These are phyloP conservation scores for Gouania willdenowi DNA, from an alignment of 2,797 vertebrate genomes.

Conservation along the genomic window DNA sequence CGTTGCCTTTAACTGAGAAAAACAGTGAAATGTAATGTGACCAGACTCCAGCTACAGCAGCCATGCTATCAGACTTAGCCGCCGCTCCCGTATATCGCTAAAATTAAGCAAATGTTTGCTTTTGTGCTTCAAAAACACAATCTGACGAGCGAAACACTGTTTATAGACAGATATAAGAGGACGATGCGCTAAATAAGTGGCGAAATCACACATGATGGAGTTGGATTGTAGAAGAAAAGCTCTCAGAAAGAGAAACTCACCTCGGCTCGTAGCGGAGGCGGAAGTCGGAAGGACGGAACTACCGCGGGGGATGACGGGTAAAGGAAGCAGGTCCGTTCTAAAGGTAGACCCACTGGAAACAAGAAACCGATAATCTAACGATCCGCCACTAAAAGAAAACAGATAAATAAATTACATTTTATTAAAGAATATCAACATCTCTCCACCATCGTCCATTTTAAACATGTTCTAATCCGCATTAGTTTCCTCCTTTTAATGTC, in stretches of 20 bases:
- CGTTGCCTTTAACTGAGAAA: too few relatives aligned
- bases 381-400: too few relatives aligned
- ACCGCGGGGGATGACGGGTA: constrained; percentile 44
- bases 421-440: too few relatives aligned
- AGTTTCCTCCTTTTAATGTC: too few relatives aligned
- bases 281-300: constrained; percentile 67
- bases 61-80: not conserved
- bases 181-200: accelerated
- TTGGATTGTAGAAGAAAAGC: constrained; percentile 40
- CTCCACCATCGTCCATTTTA: too few relatives aligned
- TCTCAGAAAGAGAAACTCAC: constrained; percentile 40
- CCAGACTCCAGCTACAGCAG: too few relatives aligned
- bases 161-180: accelerated
- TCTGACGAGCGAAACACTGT: accelerated
- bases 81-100: not conserved
- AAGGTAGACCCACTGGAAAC: too few relatives aligned
- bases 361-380: too few relatives aligned
- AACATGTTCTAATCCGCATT: too few relatives aligned
- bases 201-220: constrained; percentile 34
- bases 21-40: too few relatives aligned
- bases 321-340: constrained; percentile 51
- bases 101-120: accelerated
- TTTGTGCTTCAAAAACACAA: not conserved
- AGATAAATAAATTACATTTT: too few relatives aligned
- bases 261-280: constrained; percentile 49